Evolutionary conservation across 2,888 invertebrate genomes (phyloP).

Genomic region (Bombyx huttoni): DNA sequence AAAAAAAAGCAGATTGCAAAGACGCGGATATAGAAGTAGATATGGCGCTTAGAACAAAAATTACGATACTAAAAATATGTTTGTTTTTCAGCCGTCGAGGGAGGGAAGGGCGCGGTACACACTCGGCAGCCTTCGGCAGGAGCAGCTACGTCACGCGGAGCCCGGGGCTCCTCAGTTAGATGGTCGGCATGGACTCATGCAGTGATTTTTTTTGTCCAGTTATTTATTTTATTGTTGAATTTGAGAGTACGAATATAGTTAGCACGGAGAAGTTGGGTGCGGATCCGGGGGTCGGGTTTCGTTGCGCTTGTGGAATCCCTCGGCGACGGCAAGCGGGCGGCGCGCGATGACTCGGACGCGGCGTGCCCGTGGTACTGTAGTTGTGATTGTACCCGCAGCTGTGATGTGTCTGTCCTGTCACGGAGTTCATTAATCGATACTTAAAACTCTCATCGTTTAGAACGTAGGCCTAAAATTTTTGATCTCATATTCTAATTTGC

Average conservation of each 20-base stretch:
- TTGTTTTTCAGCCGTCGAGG: slow-evolving; percentile 43
- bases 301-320: slow-evolving; percentile 43
- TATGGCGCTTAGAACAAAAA: background rate
- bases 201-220: background rate
- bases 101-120: slow-evolving; percentile 41
- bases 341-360: slow-evolving; percentile 31
- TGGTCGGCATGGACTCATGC: slow-evolving; percentile 44
- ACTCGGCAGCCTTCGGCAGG: slow-evolving; percentile 46
- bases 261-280: slow-evolving; percentile 3
- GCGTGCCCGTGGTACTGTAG: slow-evolving; percentile 59
- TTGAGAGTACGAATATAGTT: background rate
- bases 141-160: slow-evolving; percentile 39
- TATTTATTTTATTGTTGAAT: slow-evolving; percentile 2
- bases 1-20: too few species aligned
- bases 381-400: slow-evolving; percentile 66
- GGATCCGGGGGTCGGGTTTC: slow-evolving; percentile 13
- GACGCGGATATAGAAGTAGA: too few species aligned
- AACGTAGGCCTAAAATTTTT: slow-evolving; percentile 71
- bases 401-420: slow-evolving; percentile 67
- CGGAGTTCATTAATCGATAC: slow-evolving; percentile 65
- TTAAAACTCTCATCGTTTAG: slow-evolving; percentile 65
- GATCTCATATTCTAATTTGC: slow-evolving; percentile 73
- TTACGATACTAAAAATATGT: background rate
- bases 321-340: slow-evolving; percentile 22
- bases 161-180: slow-evolving; percentile 20